These are phyloP conservation scores for Eulithis testata DNA, from an alignment of 2,888 invertebrate species.

Conservation along the genomic window DNA sequence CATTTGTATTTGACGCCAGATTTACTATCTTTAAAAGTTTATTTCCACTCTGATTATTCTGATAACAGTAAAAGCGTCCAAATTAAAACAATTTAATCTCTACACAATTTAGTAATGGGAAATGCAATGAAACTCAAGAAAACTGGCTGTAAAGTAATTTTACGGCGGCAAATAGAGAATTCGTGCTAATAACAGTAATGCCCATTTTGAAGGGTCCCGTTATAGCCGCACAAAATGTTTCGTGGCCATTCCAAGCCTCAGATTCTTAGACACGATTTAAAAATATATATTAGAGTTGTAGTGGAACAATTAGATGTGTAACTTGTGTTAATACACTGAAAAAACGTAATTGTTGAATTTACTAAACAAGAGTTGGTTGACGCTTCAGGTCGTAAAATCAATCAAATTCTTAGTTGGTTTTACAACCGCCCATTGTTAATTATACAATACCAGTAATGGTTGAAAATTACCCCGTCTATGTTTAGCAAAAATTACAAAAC, in stretches of 20 bases:
- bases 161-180: slow-evolving; percentile 36
- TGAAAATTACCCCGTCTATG: no score
- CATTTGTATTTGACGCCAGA: background rate
- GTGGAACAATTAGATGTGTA: no score
- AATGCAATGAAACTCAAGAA: slow-evolving; percentile 30
- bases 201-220: slow-evolving; percentile 38
- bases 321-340: no score
- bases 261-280: background rate
- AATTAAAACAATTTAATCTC: slow-evolving; percentile 18
- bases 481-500: no score
- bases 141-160: slow-evolving; percentile 37
- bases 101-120: slow-evolving; percentile 28
- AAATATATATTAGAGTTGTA: background rate
- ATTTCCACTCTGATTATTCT: background rate
- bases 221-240: slow-evolving; percentile 39
- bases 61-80: slow-evolving; percentile 1
- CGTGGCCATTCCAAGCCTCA: slow-evolving; percentile 18
- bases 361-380: no score
- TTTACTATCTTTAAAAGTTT: background rate
- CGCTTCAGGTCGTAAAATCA: no score
- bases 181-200: slow-evolving; percentile 38
- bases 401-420: no score
- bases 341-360: no score
- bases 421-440: no score
- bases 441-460: no score